Percentiles rank a stretch among this genome's conserved stretches.
phyloP scores from a whole-genome alignment of 2,797 vertebrate genomes.

The Sus cebifrons region DNA sequence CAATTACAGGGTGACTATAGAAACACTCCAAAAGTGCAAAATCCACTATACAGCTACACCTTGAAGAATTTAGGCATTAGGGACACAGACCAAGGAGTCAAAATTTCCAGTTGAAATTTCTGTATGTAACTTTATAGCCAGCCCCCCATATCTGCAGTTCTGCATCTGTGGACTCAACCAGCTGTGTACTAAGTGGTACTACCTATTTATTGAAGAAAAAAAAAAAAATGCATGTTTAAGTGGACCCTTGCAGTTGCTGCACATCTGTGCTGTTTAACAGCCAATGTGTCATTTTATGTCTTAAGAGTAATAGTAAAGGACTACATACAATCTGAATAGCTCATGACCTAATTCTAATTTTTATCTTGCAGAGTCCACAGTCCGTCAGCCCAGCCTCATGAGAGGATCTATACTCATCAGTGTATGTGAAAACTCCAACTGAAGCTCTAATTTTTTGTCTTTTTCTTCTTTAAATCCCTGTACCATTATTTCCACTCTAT shows the following conservation, averaged over 20 bases:
- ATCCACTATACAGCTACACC: background rate
- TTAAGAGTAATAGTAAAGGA: background rate
- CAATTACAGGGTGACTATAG: background rate
- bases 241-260: background rate
- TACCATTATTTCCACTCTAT: conserved; percentile 24
- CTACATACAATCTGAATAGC: background rate
- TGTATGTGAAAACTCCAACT: background rate
- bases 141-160: background rate
- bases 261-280: background rate
- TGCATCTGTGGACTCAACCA: background rate
- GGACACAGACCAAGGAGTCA: background rate
- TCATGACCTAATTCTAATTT: background rate
- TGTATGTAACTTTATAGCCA: background rate
- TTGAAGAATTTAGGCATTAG: background rate
- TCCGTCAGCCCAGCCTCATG: background rate
- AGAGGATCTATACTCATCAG: background rate
- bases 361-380: background rate
- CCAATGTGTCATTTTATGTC: background rate
- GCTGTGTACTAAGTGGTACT: background rate
- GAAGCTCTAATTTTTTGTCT: background rate
- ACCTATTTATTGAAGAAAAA: background rate
- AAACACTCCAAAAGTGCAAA: background rate
- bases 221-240: background rate
- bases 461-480: background rate
- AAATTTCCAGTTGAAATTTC: background rate